Conservation (phyloP, 2,797 vertebrate species). For the Phaenicophaeus curvirostris region DNA sequence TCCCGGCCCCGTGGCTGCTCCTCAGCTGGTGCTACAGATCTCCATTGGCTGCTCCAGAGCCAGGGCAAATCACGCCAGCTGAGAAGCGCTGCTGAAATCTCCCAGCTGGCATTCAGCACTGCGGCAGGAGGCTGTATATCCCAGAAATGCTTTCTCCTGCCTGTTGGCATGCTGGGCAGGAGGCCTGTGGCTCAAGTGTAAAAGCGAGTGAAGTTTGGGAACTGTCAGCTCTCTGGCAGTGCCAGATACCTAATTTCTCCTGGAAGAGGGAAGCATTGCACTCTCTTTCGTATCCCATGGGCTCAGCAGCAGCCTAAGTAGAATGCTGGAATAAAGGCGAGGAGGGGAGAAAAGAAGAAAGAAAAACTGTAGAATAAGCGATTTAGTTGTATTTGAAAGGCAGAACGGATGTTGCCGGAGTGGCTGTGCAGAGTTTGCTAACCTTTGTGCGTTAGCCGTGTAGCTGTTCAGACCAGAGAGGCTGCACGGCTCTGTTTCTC, state of each 20-base stretch:
- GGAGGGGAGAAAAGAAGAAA: not conserved
- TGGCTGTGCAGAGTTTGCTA: not conserved
- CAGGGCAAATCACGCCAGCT: not conserved
- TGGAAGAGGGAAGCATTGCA: not conserved
- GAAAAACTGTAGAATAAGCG: not conserved
- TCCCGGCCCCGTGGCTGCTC: accelerated
- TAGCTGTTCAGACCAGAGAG: not conserved
- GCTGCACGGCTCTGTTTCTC: not conserved
- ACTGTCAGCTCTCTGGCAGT: not conserved
- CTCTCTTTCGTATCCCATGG: not conserved
- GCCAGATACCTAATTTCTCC: not conserved
- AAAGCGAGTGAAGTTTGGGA: not conserved
- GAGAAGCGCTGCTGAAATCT: not conserved
- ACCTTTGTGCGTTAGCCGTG: not conserved
- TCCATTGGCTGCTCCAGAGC: not conserved
- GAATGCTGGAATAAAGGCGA: not conserved
- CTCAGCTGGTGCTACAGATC: not conserved
- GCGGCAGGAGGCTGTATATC: not conserved
- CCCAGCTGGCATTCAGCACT: not conserved
- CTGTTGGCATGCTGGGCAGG: not conserved
- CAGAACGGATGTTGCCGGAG: not conserved
- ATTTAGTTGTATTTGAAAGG: not conserved
- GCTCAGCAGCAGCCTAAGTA: not conserved
- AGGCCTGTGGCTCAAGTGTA: not conserved
- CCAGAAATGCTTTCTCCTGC: not conserved